Percentiles rank a stretch among this genome's conserved stretches.
Conservation (phyloP, 2,797 vertebrate genomes). For the Arctocebus calabarensis region DNA sequence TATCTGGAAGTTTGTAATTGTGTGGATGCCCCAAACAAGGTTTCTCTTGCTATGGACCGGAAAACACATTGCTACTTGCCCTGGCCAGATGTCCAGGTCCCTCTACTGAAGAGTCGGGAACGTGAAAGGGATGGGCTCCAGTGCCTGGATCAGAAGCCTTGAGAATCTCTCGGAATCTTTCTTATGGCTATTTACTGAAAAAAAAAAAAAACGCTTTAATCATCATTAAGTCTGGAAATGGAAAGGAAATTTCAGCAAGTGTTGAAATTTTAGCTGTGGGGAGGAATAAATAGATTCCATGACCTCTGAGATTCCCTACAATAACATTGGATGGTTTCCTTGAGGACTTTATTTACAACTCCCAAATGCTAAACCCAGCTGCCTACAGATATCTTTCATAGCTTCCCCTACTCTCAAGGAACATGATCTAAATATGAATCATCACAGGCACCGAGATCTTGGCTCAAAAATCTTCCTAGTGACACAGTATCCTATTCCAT, state of each 20-base stretch:
- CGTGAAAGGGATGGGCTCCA: background rate
- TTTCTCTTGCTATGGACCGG: background rate
- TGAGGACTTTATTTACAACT: constrained; percentile 61
- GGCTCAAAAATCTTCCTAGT: constrained; percentile 72
- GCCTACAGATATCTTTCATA: constrained; percentile 66
- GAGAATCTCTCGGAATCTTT: background rate
- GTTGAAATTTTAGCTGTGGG: constrained; percentile 57
- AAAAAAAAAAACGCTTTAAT: background rate
- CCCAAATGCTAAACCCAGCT: constrained; percentile 72
- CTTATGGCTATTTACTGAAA: background rate
- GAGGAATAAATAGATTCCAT: constrained; percentile 40
- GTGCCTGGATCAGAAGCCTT: background rate
- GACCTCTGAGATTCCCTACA: constrained; percentile 67
- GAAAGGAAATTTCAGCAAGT: constrained; percentile 47
- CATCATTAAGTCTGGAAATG: background rate
- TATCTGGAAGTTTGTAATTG: background rate
- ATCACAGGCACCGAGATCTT: constrained; percentile 56
- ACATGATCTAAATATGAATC: constrained; percentile 80
- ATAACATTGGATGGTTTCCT: constrained; percentile 60
- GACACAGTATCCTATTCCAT: constrained; percentile 41
- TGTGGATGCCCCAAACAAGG: background rate
- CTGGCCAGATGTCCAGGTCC: background rate
- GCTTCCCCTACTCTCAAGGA: constrained; percentile 81
- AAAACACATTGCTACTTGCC: background rate
- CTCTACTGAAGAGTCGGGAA: background rate